Percentiles rank a stretch among this genome's conserved stretches.
These are phyloP conservation scores for Leucopsar rothschildi DNA, from an alignment of 2,113 vertebrate genomes.

Conservation along the genomic window DNA sequence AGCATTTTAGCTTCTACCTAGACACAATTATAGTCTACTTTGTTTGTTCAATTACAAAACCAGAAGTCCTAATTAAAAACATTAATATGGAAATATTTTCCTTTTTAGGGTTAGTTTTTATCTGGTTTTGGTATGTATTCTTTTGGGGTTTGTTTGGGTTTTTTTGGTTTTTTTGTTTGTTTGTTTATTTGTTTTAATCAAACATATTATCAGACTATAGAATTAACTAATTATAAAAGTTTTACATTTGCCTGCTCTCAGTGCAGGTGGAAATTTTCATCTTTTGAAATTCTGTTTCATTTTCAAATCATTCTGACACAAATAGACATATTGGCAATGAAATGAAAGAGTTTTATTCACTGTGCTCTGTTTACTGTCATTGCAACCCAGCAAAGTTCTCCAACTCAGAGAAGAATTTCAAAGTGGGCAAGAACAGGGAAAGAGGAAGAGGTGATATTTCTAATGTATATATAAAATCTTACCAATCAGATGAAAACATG, in stretches of 20 bases:
- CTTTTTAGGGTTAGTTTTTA: not conserved
- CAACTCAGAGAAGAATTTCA: not conserved
- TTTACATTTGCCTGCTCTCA: not conserved
- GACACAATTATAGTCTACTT: not conserved
- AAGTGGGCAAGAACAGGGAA: not conserved
- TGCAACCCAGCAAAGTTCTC: not conserved
- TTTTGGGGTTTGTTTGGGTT: no score
- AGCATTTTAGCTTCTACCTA: slow-evolving; percentile 12
- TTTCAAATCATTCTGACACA: slow-evolving; percentile 14
- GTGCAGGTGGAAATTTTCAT: not conserved
- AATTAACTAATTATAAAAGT: not conserved
- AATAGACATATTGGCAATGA: not conserved
- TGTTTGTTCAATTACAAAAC: not conserved
- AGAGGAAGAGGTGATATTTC: not conserved
- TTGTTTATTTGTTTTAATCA: not conserved
- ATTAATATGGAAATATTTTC: not conserved
- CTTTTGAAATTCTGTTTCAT: not conserved
- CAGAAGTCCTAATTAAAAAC: slow-evolving; percentile 10
- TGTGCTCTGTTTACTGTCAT: not conserved
- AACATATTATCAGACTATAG: not conserved
- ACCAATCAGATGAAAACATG: not conserved
- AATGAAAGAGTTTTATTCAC: not conserved
- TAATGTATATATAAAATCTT: not conserved
- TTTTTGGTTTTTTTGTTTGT: not conserved
- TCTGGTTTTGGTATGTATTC: not conserved